Evolutionary conservation across 1,140 invertebrate species (phyloP), one percentile per base, ranked within the genome.

Genomic region (Drosophila quadrilineata): DNA sequence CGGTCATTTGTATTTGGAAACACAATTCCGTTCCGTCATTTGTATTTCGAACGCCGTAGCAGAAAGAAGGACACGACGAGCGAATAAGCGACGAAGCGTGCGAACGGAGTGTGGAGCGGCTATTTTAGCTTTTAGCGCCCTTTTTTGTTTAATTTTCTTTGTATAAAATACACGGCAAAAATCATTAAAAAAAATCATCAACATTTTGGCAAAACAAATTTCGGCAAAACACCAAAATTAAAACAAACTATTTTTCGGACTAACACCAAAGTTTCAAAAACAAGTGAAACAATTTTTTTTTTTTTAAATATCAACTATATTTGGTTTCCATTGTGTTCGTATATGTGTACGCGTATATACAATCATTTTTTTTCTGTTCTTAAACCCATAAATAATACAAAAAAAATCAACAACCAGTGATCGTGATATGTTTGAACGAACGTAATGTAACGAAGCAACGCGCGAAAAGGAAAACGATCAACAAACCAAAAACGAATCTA

Each of bases 121-220:
- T 84, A 71, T 72, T 84, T 77, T 75, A 74, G 71, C 76, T 82
- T 82, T 82, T 76, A 87, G 84, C 84, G 85, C 85, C 85, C 75
- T 87, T 88, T 87, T 88, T 88, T 86, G 73, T 87, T 86, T 87
- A 35, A 87, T 85, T 88, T 87, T 70, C 66, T 72, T 74, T 68
- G 54, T 66, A 54, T 24, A 68, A 60, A 43, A 41, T 24, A 49
- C 58, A 52, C 43, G 52, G 35, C 40, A 68, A 52, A 65, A 35
- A 69, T 49, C 19, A 29, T 38, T 22, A 70, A 64, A 22, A 49
- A 33, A 46, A 66, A 64, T 24, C 53, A 53, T 46, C 9, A 58
- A 49, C 22, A 54, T 80, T 80, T 80, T 67, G 75, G 71, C 59
- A 72, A 68, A 29, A 63, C 33, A 36, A 65, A 48, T 86, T 82